Conservation (phyloP, 2,888 invertebrate species). For the Amphiduros pacificus region DNA sequence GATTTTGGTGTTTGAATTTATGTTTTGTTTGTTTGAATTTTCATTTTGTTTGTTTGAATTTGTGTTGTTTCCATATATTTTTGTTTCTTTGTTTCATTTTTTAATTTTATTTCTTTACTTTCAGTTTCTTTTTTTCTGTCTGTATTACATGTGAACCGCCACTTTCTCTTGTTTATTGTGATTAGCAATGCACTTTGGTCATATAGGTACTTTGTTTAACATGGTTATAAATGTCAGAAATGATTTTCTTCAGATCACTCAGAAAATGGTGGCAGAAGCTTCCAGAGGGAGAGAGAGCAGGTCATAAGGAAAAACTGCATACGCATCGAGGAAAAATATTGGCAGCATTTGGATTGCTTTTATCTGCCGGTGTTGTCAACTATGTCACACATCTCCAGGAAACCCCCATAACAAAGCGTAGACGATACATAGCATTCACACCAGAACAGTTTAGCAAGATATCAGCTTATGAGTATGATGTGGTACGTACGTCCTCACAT, state of each 20-base stretch:
- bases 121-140: neutral
- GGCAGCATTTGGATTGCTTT: constrained; percentile 14
- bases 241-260: constrained; percentile 50
- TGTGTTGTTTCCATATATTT: neutral
- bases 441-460: constrained; percentile 60
- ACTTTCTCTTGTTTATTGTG: neutral
- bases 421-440: constrained; percentile 64
- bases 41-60: no score
- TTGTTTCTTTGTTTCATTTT: neutral
- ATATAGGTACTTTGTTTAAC: no score
- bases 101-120: neutral
- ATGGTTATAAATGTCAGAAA: neutral
- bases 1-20: no score
- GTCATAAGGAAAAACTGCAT: constrained; percentile 25
- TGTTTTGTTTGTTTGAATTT: no score
- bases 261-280: constrained; percentile 62
- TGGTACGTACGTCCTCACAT: constrained; percentile 35
- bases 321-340: constrained; percentile 16
- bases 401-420: constrained; percentile 64
- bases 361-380: constrained; percentile 31
- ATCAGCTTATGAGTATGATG: constrained; percentile 57
- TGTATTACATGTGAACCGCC: neutral
- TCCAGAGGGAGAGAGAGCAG: constrained; percentile 49
- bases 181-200: no score
- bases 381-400: constrained; percentile 61